These are phyloP conservation scores for Chiridota heheva DNA, from an alignment of 35 echinoderm and acorn worm genomes.

Conservation along the genomic window DNA sequence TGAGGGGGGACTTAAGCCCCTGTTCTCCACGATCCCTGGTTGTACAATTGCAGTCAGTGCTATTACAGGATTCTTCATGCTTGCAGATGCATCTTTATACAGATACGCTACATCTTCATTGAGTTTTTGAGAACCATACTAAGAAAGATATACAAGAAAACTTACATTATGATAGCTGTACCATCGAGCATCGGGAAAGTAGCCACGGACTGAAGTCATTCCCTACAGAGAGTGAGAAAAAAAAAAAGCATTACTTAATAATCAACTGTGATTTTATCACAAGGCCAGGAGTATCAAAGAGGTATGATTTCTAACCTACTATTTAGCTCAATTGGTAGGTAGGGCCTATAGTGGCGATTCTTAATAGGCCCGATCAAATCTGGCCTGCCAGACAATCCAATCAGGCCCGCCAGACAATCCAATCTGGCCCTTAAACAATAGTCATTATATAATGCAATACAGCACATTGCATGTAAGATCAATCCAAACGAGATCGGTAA, in stretches of 20 bases:
- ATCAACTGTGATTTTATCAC: background rate
- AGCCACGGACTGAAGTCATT: background rate
- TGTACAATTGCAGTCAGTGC: background rate
- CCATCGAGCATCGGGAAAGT: constrained; percentile 59
- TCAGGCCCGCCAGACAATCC: no score
- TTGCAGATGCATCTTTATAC: background rate
- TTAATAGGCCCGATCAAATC: no score
- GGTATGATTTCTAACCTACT: background rate
- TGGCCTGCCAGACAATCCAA: no score
- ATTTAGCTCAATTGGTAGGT: background rate
- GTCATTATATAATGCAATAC: no score
- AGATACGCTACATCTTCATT: background rate
- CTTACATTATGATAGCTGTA: constrained; percentile 50
- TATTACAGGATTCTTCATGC: background rate
- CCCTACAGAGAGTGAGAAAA: constrained; percentile 3
- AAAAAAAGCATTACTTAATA: constrained; percentile 7
- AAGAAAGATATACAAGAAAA: background rate
- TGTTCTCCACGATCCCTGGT: no score
- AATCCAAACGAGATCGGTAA: no score
- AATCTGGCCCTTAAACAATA: no score
- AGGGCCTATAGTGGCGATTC: background rate
- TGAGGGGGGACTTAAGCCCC: no score
- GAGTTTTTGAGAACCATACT: background rate
- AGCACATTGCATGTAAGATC: no score
- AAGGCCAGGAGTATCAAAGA: background rate